Percentiles rank a stretch among this genome's conserved stretches.
Conservation (phyloP, 2,797 vertebrate genomes). For the Tadarida brasiliensis region DNA sequence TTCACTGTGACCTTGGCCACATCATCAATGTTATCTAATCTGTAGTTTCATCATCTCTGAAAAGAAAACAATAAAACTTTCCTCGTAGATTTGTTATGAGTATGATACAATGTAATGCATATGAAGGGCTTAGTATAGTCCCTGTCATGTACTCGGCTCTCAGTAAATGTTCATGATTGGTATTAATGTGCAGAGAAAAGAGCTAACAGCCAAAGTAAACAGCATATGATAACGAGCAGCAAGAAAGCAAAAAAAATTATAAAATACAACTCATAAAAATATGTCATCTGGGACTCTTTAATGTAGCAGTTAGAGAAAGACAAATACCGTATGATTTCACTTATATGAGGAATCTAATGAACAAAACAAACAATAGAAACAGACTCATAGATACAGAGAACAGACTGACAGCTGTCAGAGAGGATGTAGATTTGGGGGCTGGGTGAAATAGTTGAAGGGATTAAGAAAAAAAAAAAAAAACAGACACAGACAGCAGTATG, state of each 20-base stretch:
- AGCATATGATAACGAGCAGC: background rate
- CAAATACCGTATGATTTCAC: background rate
- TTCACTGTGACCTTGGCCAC: too few relatives aligned
- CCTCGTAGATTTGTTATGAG: background rate
- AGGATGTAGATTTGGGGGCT: too few relatives aligned
- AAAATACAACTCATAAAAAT: background rate
- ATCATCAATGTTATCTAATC: background rate
- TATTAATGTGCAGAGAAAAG: background rate
- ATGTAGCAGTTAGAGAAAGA: background rate
- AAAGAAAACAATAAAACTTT: background rate
- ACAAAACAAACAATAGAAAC: too few relatives aligned
- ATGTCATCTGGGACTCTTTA: background rate
- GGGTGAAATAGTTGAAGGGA: too few relatives aligned
- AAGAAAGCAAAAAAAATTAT: background rate
- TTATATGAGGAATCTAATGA: too few relatives aligned
- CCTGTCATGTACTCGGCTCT: background rate
- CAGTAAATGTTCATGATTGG: background rate
- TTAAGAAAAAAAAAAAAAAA: too few relatives aligned
- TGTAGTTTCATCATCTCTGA: background rate
- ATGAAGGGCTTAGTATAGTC: background rate
- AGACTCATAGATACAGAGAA: too few relatives aligned
- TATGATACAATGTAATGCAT: too few relatives aligned
- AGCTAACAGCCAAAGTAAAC: background rate
- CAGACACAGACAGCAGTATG: too few relatives aligned
- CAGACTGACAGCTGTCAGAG: too few relatives aligned